phyloP scores from a whole-genome alignment of 2,888 invertebrate species.

The Serripes groenlandicus region DNA sequence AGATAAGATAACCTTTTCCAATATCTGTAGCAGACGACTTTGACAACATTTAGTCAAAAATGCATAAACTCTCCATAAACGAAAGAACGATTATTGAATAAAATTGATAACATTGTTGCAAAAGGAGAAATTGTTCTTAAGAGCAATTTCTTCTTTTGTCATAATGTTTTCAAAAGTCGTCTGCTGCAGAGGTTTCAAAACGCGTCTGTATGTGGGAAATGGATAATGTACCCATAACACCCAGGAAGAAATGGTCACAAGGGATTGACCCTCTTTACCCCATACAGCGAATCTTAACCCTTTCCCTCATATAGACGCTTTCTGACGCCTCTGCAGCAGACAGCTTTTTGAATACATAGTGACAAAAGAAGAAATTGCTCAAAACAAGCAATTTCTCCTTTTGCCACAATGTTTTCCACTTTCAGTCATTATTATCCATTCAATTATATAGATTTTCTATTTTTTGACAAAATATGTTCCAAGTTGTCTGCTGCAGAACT shows the following conservation, averaged over 20 bases:
- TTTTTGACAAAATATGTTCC: too few relatives aligned
- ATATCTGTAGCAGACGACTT: too few relatives aligned
- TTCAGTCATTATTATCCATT: too few relatives aligned
- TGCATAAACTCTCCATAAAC: too few relatives aligned
- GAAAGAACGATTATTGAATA: too few relatives aligned
- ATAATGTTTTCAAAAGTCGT: not conserved
- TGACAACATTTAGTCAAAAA: too few relatives aligned
- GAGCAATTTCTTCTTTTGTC: not conserved
- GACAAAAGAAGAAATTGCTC: slow-evolving; percentile 2
- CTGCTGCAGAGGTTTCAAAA: not conserved
- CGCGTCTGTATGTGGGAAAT: not conserved
- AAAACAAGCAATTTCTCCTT: not conserved
- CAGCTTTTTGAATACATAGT: too few relatives aligned
- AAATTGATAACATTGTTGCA: not conserved
- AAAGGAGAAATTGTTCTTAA: not conserved
- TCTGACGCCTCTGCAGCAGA: too few relatives aligned
- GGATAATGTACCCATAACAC: too few relatives aligned
- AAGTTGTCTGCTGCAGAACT: too few relatives aligned
- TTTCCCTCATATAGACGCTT: not conserved
- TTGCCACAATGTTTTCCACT: not conserved
- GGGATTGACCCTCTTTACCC: not conserved
- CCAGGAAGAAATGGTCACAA: not conserved
- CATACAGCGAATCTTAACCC: not conserved
- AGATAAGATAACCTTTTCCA: too few relatives aligned
- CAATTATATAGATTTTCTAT: too few relatives aligned